Base-by-base conservation (phyloP, 92 coral and sea anemone species). In the Zoanthus sansibaricus region DNA sequence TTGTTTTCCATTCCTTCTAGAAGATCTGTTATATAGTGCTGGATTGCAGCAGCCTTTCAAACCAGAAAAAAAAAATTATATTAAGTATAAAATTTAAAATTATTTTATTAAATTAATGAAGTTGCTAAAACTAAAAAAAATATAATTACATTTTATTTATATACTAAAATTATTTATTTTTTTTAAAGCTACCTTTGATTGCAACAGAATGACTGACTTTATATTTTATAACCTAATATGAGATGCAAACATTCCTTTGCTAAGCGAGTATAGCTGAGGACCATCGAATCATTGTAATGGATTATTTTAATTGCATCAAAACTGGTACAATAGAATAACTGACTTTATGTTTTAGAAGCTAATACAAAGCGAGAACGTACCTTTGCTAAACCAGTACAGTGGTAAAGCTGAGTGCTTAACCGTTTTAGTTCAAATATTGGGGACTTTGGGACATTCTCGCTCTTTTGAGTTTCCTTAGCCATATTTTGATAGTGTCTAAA, bases 351-450 rank as follows among this genome's bases (percentile, higher is more conserved):
- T 16, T 4, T 58, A 17, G 20, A 1, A 3, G 55, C 55, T 49
- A 49, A 1, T 37, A 37, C 2, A 0, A 49, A 0, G 55, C 1
- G 12, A 6, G 55, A 49, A 25, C 47, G 15, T 70, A 72, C 99
- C 99, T 97, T 97, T 31, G 96, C 98, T 46, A 97, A 87, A 5
- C 99, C 99, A 52, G 99, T 97, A 55, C 91, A 93, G 54, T 90
- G 93, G 76, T 97, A 97, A 7, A 97, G 91, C 31, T 89, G 64
- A 3, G 87, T 82, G 33, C 96, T 90, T 8, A 97, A 87, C 37
- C 93, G 87, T 37, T 83, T 92, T 84, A 95, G 83, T 86, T 97
- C 99, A 74, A 86, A 87, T 32, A 93, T 0, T 5, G 97, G 91
- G 25, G 88, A 87, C 15, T 91, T 89, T 61, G 88, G 93, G 33